phyloP scores from a whole-genome alignment of 2,113 vertebrate genomes.

The Corythornis vintsioides region DNA sequence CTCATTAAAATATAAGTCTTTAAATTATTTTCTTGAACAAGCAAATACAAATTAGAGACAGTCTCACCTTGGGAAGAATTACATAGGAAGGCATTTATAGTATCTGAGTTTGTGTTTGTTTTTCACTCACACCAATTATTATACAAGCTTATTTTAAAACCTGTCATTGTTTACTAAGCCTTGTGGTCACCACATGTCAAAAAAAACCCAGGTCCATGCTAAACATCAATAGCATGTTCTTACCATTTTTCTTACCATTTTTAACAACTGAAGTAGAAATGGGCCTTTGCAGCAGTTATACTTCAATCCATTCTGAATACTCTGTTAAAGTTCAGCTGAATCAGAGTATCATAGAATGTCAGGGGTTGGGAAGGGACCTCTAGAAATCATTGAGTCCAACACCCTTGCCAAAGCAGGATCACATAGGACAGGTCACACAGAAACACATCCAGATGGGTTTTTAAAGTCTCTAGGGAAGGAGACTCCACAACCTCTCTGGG shows the following conservation, averaged over 20 bases:
- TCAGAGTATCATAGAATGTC: background rate
- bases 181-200: slow-evolving; percentile 21
- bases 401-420: too few species aligned
- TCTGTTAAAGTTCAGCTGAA: background rate
- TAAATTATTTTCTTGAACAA: slow-evolving; percentile 18
- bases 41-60: background rate
- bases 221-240: background rate
- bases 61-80: background rate
- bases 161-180: slow-evolving; percentile 13
- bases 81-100: slow-evolving; percentile 31
- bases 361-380: too few species aligned
- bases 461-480: too few species aligned
- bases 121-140: slow-evolving; percentile 28
- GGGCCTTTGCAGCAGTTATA: background rate
- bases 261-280: background rate
- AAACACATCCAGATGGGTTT: too few species aligned
- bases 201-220: background rate
- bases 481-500: too few species aligned
- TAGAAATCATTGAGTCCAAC: too few species aligned
- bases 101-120: background rate
- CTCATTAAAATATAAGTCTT: slow-evolving; percentile 15
- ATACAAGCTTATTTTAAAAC: slow-evolving; percentile 48
- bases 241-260: background rate
- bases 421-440: too few species aligned
- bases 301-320: background rate